phyloP scores from a whole-genome alignment of 2,797 vertebrate genomes.

The Argya squamiceps region DNA sequence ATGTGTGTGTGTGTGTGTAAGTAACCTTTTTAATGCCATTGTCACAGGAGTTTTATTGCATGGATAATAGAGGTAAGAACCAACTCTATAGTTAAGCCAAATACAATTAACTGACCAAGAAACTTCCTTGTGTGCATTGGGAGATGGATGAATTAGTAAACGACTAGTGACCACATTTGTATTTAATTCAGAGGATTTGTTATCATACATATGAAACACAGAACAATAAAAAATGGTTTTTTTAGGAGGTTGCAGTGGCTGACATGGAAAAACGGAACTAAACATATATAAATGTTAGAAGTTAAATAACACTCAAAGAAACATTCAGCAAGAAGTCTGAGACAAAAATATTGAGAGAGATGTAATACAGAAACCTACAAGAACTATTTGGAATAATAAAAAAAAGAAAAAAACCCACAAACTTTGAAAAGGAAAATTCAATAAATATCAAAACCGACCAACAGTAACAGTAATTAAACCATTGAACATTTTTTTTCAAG shows the following conservation, averaged over 20 bases:
- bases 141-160: not conserved
- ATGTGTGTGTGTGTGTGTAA: too few species aligned
- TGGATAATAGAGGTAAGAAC: not conserved
- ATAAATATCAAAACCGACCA: not conserved
- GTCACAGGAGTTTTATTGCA: not conserved
- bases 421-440: not conserved
- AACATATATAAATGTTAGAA: not conserved
- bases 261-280: not conserved
- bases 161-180: not conserved
- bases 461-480: not conserved
- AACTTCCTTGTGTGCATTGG: not conserved
- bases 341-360: not conserved
- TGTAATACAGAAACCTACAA: not conserved
- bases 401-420: accelerated
- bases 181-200: not conserved
- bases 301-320: not conserved
- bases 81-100: not conserved
- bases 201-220: not conserved
- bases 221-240: not conserved
- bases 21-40: not conserved
- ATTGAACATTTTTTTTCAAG: not conserved
- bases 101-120: not conserved
- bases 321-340: not conserved
- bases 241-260: not conserved
- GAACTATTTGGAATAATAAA: not conserved